Evolutionary conservation across 1,140 invertebrate genomes (phyloP).

Genomic region (Philotrypesis tridentata): DNA sequence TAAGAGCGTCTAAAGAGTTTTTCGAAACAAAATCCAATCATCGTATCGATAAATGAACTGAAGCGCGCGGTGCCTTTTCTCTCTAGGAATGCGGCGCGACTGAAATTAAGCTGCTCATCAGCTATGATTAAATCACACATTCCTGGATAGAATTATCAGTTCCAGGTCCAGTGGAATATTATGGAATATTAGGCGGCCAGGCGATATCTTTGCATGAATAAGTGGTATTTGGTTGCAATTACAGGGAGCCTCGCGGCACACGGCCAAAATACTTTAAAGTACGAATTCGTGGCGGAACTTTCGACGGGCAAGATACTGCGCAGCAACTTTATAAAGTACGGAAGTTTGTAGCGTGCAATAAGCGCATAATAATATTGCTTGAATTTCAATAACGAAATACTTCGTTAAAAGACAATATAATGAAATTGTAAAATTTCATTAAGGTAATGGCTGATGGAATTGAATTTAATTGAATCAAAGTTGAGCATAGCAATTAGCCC

Average conservation of each 20-base stretch:
- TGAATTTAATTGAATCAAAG: not conserved
- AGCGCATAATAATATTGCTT: conserved; percentile 42
- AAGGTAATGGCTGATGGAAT: not conserved
- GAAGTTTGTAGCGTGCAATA: conserved; percentile 12
- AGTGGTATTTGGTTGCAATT: no score
- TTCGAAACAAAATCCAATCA: conserved; percentile 43
- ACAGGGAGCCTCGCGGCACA: no score
- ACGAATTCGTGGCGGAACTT: not conserved
- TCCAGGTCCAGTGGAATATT: conserved; percentile 13
- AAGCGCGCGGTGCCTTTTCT: no score
- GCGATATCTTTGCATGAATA: no score
- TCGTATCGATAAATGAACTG: conserved; percentile 44
- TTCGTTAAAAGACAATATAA: no score
- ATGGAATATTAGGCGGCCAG: not conserved
- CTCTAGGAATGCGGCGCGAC: no score
- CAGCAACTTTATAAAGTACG: conserved; percentile 4
- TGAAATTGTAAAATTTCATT: no score
- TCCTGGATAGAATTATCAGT: conserved; percentile 12
- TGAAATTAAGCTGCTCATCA: conserved; percentile 15
- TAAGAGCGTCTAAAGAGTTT: conserved; percentile 46
- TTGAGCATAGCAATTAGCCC: not conserved
- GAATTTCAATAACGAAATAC: no score
- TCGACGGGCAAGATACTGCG: not conserved
- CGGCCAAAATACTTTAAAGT: conserved; percentile 38
- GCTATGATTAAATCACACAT: not conserved